A percentile compares a stretch with the other conserved stretches of the same genome.
phyloP scores from a whole-genome alignment of 2,113 vertebrate genomes.

The pig (Sus scrofa) region DNA sequence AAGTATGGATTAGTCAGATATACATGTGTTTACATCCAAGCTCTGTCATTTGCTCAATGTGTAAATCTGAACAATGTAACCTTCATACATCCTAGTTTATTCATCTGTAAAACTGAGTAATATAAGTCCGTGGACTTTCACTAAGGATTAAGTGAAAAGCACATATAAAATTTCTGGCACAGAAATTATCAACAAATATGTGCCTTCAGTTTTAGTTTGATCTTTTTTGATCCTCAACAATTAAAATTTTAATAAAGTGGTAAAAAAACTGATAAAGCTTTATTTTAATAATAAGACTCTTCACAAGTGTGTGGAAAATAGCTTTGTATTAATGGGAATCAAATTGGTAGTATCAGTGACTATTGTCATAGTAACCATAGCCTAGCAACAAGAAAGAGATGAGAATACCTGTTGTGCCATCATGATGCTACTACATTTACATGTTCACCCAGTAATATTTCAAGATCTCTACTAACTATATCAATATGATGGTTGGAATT shows the following conservation, averaged over 20 bases:
- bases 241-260: background rate
- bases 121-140: background rate
- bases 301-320: background rate
- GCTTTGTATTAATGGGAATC: slow-evolving; percentile 15
- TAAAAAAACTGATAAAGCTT: background rate
- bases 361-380: slow-evolving; percentile 71
- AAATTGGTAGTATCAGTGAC: background rate
- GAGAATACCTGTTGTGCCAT: background rate
- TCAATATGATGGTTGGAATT: background rate
- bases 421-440: background rate
- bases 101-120: background rate
- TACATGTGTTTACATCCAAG: background rate
- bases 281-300: background rate
- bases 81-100: background rate
- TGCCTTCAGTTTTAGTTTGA: background rate
- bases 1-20: background rate
- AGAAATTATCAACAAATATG: background rate
- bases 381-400: slow-evolving; percentile 57
- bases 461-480: background rate
- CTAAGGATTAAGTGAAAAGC: background rate
- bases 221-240: background rate
- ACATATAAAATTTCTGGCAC: background rate
- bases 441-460: background rate
- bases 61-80: background rate
- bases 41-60: background rate